Conservation (phyloP, 2,797 vertebrate species). For the Microctenopoma stevenorrisi region DNA sequence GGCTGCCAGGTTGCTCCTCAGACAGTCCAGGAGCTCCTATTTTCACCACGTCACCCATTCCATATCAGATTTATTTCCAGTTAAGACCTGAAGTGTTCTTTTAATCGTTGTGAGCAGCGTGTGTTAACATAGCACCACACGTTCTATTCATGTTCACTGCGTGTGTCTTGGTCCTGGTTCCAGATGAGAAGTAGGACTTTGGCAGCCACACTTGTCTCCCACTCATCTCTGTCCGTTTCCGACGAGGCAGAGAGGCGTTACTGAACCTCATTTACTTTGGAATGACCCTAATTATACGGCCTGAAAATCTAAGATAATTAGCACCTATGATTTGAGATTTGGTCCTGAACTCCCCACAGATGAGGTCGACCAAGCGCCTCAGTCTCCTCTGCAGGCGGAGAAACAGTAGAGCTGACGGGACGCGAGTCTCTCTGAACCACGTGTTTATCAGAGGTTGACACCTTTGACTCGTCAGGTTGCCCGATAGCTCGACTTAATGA, state of each 20-base stretch:
- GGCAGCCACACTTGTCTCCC: conserved; percentile 26
- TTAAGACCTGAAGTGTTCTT: too few species aligned
- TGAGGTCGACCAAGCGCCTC: conserved; percentile 44
- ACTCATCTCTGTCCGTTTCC: conserved; percentile 17
- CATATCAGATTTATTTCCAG: too few species aligned
- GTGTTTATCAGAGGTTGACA: too few species aligned
- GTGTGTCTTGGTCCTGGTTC: too few species aligned
- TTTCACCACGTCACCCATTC: too few species aligned
- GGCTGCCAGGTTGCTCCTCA: too few species aligned
- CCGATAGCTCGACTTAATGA: neutral
- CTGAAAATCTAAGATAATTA: conserved; percentile 68
- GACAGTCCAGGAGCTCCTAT: too few species aligned
- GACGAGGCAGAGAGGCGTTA: conserved; percentile 26
- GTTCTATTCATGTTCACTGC: too few species aligned
- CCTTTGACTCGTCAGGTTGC: neutral
- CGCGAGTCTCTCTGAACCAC: too few species aligned
- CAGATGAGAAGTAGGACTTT: neutral
- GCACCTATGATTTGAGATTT: conserved; percentile 52
- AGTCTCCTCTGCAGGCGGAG: conserved; percentile 3
- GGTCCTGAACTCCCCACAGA: conserved; percentile 47
- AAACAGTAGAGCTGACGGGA: neutral
- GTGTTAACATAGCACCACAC: too few species aligned
- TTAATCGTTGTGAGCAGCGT: too few species aligned
- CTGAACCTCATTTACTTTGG: conserved; percentile 59
- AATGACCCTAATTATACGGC: conserved; percentile 66